These are phyloP conservation scores for Cloeon dipterum DNA, from an alignment of 2,888 invertebrate genomes.

Conservation along the genomic window DNA sequence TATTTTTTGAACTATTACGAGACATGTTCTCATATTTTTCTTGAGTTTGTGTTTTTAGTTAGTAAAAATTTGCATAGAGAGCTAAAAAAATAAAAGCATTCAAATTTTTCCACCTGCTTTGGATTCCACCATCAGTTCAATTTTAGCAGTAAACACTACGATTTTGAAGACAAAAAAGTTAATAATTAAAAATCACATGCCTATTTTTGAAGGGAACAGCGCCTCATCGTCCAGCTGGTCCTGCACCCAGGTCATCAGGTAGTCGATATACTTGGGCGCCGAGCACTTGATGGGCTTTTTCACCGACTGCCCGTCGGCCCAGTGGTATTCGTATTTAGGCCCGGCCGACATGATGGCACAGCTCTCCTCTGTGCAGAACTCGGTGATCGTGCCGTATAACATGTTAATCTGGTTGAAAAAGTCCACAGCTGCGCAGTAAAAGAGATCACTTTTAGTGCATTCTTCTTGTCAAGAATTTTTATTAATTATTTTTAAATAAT, in stretches of 20 bases:
- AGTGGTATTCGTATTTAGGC: constrained; percentile 98
- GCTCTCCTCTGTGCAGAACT: constrained; percentile 93
- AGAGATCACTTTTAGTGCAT: constrained; percentile 16
- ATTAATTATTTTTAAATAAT: constrained; percentile 2
- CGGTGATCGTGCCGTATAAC: constrained; percentile 98
- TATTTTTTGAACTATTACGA: too few relatives aligned
- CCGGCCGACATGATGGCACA: constrained; percentile 98
- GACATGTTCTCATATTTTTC: too few relatives aligned
- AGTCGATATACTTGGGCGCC: constrained; percentile 97
- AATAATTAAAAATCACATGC: too few relatives aligned
- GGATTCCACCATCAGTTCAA: too few relatives aligned
- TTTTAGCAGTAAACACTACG: too few relatives aligned
- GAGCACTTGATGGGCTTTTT: constrained; percentile 98
- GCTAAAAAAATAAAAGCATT: too few relatives aligned
- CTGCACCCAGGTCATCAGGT: constrained; percentile 99
- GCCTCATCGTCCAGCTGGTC: constrained; percentile 98
- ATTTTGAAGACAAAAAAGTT: too few relatives aligned
- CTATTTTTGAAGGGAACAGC: constrained; percentile 94
- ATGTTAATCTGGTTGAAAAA: constrained; percentile 99
- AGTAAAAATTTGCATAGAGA: too few relatives aligned
- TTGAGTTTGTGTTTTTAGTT: too few relatives aligned
- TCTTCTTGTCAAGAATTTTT: not conserved
- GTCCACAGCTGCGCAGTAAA: constrained; percentile 93
- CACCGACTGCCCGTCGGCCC: constrained; percentile 96
- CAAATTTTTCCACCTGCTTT: too few relatives aligned